Evolutionary conservation across 2,888 invertebrate genomes (phyloP).

Genomic region (Heliconius erato): DNA sequence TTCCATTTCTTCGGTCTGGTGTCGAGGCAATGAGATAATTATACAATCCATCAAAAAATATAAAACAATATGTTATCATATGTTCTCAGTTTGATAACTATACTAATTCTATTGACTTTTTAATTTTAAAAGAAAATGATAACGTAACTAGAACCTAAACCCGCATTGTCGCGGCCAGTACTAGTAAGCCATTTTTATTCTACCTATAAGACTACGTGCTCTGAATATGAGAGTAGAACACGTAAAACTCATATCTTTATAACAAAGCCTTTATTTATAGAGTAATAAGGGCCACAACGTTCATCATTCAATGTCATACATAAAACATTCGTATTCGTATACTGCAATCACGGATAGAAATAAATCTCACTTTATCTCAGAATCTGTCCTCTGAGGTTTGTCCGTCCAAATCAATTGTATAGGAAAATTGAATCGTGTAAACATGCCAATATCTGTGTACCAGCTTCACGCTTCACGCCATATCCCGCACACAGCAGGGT

Average conservation of each 20-base stretch:
- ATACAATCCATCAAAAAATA: background rate
- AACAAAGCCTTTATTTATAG: slow-evolving; percentile 32
- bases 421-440: slow-evolving; percentile 38
- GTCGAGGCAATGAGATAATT: no score
- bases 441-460: background rate
- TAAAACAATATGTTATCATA: background rate
- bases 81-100: background rate
- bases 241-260: slow-evolving; percentile 38
- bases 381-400: slow-evolving; percentile 41
- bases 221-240: slow-evolving; percentile 31
- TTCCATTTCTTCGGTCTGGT: no score
- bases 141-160: slow-evolving; percentile 25
- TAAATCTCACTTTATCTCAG: slow-evolving; percentile 49
- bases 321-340: slow-evolving; percentile 28
- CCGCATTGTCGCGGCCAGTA: slow-evolving; percentile 31
- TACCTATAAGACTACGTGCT: slow-evolving; percentile 42
- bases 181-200: slow-evolving; percentile 32
- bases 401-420: slow-evolving; percentile 46
- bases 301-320: slow-evolving; percentile 31
- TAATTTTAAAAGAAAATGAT: background rate
- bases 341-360: slow-evolving; percentile 36
- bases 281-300: slow-evolving; percentile 32
- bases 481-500: no score
- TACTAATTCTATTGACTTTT: background rate
- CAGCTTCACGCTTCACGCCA: no score